A percentile compares a stretch with the other conserved stretches of the same genome.
Evolutionary conservation across 2,888 invertebrate species (phyloP).

Genomic region (Aphodius sticticus): DNA sequence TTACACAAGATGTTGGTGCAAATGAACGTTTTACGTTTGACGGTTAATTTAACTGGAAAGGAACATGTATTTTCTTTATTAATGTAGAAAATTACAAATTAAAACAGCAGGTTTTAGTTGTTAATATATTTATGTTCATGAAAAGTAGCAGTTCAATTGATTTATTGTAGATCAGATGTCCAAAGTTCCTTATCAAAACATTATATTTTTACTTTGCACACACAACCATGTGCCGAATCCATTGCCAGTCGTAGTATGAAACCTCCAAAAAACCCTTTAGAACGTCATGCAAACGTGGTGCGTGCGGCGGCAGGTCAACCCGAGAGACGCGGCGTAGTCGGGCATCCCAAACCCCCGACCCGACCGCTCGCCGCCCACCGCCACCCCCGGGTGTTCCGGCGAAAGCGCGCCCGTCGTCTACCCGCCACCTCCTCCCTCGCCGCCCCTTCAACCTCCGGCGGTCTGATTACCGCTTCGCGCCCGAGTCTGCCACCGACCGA

Average conservation of each 20-base stretch:
- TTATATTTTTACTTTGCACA: too few relatives aligned
- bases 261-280: background rate
- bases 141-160: too few relatives aligned
- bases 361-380: background rate
- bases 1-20: too few relatives aligned
- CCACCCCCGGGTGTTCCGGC: slow-evolving; percentile 4
- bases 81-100: too few relatives aligned
- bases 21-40: too few relatives aligned
- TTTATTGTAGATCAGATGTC: too few relatives aligned
- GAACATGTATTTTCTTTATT: too few relatives aligned
- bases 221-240: background rate
- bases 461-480: slow-evolving; percentile 45
- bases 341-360: slow-evolving; percentile 46
- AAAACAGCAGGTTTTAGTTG: too few relatives aligned
- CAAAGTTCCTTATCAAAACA: too few relatives aligned
- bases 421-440: slow-evolving; percentile 53
- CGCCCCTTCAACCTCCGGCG: slow-evolving; percentile 47
- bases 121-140: too few relatives aligned
- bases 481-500: slow-evolving; percentile 4
- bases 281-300: slow-evolving; percentile 46
- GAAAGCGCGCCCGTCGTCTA: slow-evolving; percentile 44
- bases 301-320: slow-evolving; percentile 59
- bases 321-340: slow-evolving; percentile 56
- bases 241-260: background rate
- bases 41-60: too few relatives aligned